phyloP scores from a whole-genome alignment of 2,113 vertebrate genomes.

The Saccopteryx leptura region DNA sequence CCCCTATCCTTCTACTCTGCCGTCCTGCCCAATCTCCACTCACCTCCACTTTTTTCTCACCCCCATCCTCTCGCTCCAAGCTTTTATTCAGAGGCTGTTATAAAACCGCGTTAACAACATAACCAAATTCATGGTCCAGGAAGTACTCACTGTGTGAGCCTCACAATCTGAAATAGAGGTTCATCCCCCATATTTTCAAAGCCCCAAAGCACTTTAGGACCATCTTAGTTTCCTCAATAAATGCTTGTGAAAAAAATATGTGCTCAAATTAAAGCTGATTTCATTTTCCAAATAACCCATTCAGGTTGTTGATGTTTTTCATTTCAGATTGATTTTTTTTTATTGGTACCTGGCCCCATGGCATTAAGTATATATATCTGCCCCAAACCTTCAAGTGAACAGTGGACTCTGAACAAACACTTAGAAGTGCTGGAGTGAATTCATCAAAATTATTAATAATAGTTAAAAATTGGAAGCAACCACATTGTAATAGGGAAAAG shows the following conservation, averaged over 20 bases:
- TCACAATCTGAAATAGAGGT: not conserved
- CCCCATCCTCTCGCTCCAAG: not conserved
- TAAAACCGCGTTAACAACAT: not conserved
- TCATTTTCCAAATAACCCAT: not conserved
- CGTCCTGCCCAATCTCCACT: not conserved
- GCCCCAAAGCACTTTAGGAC: not conserved
- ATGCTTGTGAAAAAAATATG: not conserved
- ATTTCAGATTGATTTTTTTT: conserved; percentile 40
- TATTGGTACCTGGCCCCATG: not conserved
- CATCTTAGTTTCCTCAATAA: not conserved
- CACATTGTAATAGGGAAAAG: not conserved
- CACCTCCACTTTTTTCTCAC: not conserved
- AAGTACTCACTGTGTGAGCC: not conserved
- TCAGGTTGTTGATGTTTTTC: not conserved
- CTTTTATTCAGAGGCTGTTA: not conserved
- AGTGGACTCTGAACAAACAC: conserved; percentile 18
- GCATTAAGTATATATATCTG: not conserved
- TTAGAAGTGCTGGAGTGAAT: not conserved
- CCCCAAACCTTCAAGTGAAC: not conserved
- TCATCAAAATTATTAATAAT: conserved; percentile 16
- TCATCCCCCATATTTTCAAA: not conserved
- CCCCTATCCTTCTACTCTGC: not conserved
- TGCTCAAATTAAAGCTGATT: conserved; percentile 21
- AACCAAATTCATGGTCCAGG: not conserved
- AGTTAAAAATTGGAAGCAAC: conserved; percentile 25